These are phyloP conservation scores for Tamandua tetradactyla DNA, from an alignment of 2,797 vertebrate genomes.

Conservation along the genomic window DNA sequence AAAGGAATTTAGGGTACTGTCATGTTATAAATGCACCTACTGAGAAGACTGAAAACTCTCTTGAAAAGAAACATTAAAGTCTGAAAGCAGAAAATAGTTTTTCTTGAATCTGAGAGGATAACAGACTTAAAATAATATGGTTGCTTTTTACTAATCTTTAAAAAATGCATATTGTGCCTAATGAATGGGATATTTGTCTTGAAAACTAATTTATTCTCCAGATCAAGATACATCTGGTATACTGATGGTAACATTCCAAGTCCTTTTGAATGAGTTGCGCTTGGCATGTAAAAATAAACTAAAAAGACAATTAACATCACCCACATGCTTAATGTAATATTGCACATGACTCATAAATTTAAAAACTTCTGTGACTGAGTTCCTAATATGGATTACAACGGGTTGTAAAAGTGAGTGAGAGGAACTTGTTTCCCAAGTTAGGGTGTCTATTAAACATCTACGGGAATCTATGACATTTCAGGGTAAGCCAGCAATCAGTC, in stretches of 20 bases:
- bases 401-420: slow-evolving; percentile 31
- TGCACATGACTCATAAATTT: slow-evolving; percentile 23
- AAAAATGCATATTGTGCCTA: slow-evolving; percentile 6
- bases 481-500: slow-evolving; percentile 29
- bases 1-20: background rate
- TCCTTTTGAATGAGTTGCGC: background rate
- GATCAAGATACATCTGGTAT: slow-evolving; percentile 31
- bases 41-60: background rate
- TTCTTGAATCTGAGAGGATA: slow-evolving; percentile 23
- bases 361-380: slow-evolving; percentile 19
- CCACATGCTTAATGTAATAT: slow-evolving; percentile 9
- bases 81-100: slow-evolving; percentile 29
- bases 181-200: slow-evolving; percentile 40
- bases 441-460: slow-evolving; percentile 31
- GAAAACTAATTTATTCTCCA: slow-evolving; percentile 46
- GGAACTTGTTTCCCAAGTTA: slow-evolving; percentile 61
- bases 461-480: slow-evolving; percentile 40
- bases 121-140: slow-evolving; percentile 3
- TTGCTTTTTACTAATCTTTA: background rate
- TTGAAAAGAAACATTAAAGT: slow-evolving; percentile 17
- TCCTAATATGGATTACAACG: slow-evolving; percentile 56
- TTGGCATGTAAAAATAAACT: slow-evolving; percentile 65
- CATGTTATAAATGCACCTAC: background rate
- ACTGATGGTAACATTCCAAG: background rate
- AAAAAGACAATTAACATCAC: slow-evolving; percentile 36